Evolutionary conservation across 2,888 invertebrate genomes (phyloP), one percentile per base, ranked within the genome.

Genomic region (Taphrorychus bicolor): DNA sequence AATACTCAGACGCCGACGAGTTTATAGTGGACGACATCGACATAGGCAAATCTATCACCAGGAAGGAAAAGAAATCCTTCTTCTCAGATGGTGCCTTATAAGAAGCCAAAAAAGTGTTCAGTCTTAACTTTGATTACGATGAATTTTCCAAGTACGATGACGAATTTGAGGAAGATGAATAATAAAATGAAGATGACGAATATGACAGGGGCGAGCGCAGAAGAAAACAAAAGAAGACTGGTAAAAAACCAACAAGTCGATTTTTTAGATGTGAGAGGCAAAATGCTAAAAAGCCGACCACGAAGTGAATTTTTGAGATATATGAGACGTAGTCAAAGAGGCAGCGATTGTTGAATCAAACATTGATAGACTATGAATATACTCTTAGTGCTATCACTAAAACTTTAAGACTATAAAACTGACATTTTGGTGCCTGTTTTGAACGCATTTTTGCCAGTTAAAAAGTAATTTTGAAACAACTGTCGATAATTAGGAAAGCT

Each of bases 1-100:
- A 93, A 70, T 89, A 90, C 74, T 93, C 93, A 0, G 94, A 95
- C 80, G 93, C 93, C 2, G 97, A 97, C 84, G 97, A 97, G 81
- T 99, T 99, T 80, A 98, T 99, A 78, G 98, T 98, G 0, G 97
- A 97, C 78, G 97, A 97, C n/a, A n/a, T n/a, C n/a, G n/a, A n/a
- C 78, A 95, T 98, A 76, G 97, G 94, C 0, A 86, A 92, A 73
- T 95, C 96, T 0, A 91, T 96, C 66, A 88, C 91, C 5, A 92
- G 92, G 71, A 90, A 91, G 72, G 89, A 91, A 77, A 92, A 90
- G 80, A 91, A 90, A 76, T 92, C 89, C 11, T 91, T 94, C 73
- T 95, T 93, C 77, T 91, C 91, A 52, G 95, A 96, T 83, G 93
- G 93, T 9, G 94, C 94, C 0, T 84, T 98, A 16, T 97, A 98